Base-by-base conservation (phyloP, 2,113 vertebrate species). In the Seriola dumerili region DNA sequence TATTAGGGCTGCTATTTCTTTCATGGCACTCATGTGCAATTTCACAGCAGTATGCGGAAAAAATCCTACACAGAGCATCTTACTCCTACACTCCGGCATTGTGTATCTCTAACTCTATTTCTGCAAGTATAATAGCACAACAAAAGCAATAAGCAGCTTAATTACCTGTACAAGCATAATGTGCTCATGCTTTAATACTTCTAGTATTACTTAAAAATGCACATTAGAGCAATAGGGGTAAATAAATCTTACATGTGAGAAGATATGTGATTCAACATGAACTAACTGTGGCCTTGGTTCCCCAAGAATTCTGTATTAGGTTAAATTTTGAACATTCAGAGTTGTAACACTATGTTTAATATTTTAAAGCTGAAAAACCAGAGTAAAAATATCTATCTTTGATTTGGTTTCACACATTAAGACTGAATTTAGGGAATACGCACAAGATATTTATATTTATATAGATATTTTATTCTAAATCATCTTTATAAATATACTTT, bases 111-210 rank as follows among this genome's bases (percentile, higher is more conserved):
- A 52, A 77, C 78, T 79, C 40, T 69, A 38, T 85, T 72, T 72
- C 25, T 78, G 12, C 14, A 69, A 65, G 42, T 57, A 61, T 55
- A 81, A 71, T 74, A 79, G n/a, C 25, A 84, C 17, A 80, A 80
- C 38, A 83, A 78, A 76, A 84, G 17, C 50, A 82, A 78, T 74
- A 88, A 80, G 72, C 65, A 61, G 76, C 44, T 72, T 82, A 75
- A 85, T 81, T 81, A 72, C 48, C 59, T 68, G 63, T 54, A 75
- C 29, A 78, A 40, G 6, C 54, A 64, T 78, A 62, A 42, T 50
- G 40, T 79, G 5, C 32, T 63, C 59, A 85, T 82, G 14, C 6
- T 72, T 1, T 65, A 44, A 29, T 66, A 71, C 1, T 55, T 74
- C 0, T 25, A 38, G 16, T 54, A 32, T 44, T 72, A 46, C 12